These are phyloP conservation scores for Tribolium madens DNA, from an alignment of 1,140 invertebrate genomes.

Conservation along the genomic window DNA sequence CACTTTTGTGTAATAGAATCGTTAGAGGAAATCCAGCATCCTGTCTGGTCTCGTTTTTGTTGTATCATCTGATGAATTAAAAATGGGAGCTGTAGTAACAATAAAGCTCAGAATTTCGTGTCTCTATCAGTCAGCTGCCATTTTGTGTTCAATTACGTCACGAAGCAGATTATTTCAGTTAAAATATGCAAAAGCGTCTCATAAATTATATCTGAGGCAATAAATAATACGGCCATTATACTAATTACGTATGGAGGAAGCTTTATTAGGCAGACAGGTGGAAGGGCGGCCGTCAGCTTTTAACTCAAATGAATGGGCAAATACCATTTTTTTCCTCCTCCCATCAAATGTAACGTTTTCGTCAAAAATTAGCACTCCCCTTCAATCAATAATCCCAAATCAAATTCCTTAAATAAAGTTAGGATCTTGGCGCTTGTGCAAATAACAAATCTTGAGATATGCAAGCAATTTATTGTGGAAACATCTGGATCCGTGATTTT, in stretches of 20 bases:
- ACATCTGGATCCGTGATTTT: slow-evolving; percentile 42
- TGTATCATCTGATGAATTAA: neutral
- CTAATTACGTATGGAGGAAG: slow-evolving; percentile 9
- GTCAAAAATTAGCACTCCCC: slow-evolving; percentile 1
- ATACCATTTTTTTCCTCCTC: neutral
- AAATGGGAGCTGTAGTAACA: neutral
- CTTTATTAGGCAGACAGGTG: neutral
- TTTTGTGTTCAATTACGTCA: neutral
- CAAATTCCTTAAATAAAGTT: neutral
- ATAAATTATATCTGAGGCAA: neutral
- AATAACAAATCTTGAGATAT: slow-evolving; percentile 39
- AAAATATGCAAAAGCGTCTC: slow-evolving; percentile 18
- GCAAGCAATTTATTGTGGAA: slow-evolving; percentile 41
- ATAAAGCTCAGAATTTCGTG: neutral
- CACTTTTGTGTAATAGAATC: too few relatives aligned
- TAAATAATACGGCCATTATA: slow-evolving; percentile 23
- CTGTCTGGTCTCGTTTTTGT: too few relatives aligned
- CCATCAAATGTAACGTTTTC: neutral
- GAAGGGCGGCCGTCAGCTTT: neutral
- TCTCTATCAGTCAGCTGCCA: neutral
- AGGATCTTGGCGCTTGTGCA: slow-evolving; percentile 7
- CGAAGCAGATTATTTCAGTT: neutral
- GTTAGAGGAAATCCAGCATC: too few relatives aligned
- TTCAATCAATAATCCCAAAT: neutral
- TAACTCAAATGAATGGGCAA: slow-evolving; percentile 15